phyloP scores from a whole-genome alignment of 2,888 invertebrate species.

The Orthonevra nobilis region DNA sequence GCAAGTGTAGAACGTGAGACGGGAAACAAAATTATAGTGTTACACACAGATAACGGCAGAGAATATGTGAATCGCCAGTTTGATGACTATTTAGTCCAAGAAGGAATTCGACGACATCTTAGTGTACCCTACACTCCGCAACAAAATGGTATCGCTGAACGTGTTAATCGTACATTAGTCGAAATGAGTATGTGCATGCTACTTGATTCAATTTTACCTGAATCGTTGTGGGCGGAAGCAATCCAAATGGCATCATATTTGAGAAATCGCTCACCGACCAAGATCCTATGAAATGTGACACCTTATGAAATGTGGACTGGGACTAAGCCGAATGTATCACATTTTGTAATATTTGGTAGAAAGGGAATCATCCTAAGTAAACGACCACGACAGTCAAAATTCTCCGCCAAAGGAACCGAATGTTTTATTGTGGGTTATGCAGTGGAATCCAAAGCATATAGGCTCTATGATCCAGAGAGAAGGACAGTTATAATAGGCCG shows the following conservation, averaged over 20 bases:
- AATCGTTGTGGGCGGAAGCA: constrained; percentile 61
- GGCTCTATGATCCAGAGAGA: background rate
- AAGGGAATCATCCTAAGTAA: constrained; percentile 9
- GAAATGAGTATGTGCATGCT: constrained; percentile 72
- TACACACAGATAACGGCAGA: background rate
- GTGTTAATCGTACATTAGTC: constrained; percentile 44
- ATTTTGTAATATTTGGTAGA: constrained; percentile 8
- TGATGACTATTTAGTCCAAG: constrained; percentile 9
- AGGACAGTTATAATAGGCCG: constrained; percentile 12
- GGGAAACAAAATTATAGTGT: background rate
- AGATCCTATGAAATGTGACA: constrained; percentile 1
- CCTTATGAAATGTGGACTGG: constrained; percentile 36
- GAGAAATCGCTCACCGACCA: constrained; percentile 9
- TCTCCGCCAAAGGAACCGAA: constrained; percentile 14
- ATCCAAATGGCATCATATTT: constrained; percentile 29
- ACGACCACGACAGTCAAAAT: constrained; percentile 28
- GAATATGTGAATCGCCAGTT: background rate
- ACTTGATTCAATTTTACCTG: constrained; percentile 68
- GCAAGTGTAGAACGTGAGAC: constrained; percentile 28
- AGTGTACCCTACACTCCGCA: constrained; percentile 42
- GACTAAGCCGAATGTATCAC: constrained; percentile 7
- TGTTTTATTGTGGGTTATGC: background rate
- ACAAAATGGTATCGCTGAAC: constrained; percentile 45
- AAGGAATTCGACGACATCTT: constrained; percentile 26
- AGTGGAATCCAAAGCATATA: constrained; percentile 1